phyloP scores from a whole-genome alignment of 2,888 invertebrate genomes.

The Argyresthia goedartella region DNA sequence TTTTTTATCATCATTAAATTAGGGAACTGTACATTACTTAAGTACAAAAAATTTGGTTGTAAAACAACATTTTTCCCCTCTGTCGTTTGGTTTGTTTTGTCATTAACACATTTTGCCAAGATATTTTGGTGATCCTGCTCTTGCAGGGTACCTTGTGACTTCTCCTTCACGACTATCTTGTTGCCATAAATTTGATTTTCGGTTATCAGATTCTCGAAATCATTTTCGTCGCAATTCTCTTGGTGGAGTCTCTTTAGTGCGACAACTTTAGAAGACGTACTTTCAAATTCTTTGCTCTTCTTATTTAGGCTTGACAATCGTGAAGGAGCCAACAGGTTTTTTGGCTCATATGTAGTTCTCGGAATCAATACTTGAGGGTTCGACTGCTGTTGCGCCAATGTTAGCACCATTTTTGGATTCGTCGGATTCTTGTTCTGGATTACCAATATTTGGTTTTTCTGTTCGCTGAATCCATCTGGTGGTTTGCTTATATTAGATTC shows the following conservation, averaged over 20 bases:
- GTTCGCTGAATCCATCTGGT: conserved; percentile 37
- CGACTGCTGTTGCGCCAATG: conserved; percentile 39
- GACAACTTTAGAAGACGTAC: conserved; percentile 52
- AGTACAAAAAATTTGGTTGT: conserved; percentile 56
- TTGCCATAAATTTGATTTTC: conserved; percentile 69
- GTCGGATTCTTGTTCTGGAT: conserved; percentile 45
- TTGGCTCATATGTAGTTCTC: conserved; percentile 49
- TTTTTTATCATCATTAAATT: conserved; percentile 62
- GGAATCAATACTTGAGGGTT: conserved; percentile 50
- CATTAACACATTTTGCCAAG: conserved; percentile 17
- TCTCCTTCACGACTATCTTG: conserved; percentile 70
- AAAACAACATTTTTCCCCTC: conserved; percentile 48
- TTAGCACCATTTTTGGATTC: conserved; percentile 49
- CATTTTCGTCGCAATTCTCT: conserved; percentile 62
- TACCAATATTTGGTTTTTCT: conserved; percentile 52
- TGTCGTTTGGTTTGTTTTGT: conserved; percentile 25
- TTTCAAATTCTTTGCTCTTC: conserved; percentile 49
- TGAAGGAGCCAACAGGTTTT: conserved; percentile 64
- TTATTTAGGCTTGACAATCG: conserved; percentile 51
- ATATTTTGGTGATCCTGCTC: conserved; percentile 49
- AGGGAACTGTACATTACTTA: conserved; percentile 58
- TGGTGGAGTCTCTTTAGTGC: conserved; percentile 59
- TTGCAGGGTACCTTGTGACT: conserved; percentile 49
- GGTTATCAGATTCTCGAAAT: conserved; percentile 67
- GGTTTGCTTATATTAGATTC: conserved; percentile 36